These are phyloP conservation scores for Monochamus alternatus DNA, from an alignment of 2,888 invertebrate genomes.

Conservation along the genomic window DNA sequence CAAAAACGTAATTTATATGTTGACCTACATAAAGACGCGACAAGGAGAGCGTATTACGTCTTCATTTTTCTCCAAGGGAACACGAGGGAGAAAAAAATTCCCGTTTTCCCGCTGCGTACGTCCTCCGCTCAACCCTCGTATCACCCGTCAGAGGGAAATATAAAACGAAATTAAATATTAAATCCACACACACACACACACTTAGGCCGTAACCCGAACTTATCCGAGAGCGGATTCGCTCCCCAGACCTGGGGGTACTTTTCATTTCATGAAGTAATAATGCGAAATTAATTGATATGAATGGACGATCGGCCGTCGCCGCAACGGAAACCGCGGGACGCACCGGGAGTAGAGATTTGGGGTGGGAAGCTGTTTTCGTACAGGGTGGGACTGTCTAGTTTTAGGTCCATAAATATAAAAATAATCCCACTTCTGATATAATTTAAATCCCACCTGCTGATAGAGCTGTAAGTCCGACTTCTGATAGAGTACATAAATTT, in stretches of 20 bases:
- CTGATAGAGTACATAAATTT: no score
- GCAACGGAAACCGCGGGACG: constrained; percentile 20
- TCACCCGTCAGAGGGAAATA: not conserved
- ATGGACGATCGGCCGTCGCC: constrained; percentile 32
- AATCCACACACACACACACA: constrained; percentile 8
- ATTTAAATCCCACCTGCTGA: no score
- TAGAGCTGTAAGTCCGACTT: not conserved
- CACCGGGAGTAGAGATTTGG: constrained; percentile 13
- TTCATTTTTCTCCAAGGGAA: not conserved
- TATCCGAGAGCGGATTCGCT: no score
- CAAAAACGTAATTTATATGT: not conserved
- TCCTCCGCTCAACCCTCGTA: constrained; percentile 8
- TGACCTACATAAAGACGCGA: not conserved
- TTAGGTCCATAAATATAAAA: constrained; percentile 13
- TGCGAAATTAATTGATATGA: constrained; percentile 44
- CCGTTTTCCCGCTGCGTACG: not conserved
- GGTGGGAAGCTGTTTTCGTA: constrained; percentile 7
- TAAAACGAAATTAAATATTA: constrained; percentile 13
- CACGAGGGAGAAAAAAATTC: not conserved
- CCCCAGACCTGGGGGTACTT: constrained; percentile 4
- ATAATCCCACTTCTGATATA: constrained; percentile 8
- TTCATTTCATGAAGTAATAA: constrained; percentile 36
- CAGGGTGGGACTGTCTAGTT: constrained; percentile 1
- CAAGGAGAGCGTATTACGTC: not conserved
- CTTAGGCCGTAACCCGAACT: not conserved